Evolutionary conservation across 2,113 vertebrate genomes (phyloP), one percentile per base, ranked within the genome.

Genomic region (Oenanthe oenanthe): DNA sequence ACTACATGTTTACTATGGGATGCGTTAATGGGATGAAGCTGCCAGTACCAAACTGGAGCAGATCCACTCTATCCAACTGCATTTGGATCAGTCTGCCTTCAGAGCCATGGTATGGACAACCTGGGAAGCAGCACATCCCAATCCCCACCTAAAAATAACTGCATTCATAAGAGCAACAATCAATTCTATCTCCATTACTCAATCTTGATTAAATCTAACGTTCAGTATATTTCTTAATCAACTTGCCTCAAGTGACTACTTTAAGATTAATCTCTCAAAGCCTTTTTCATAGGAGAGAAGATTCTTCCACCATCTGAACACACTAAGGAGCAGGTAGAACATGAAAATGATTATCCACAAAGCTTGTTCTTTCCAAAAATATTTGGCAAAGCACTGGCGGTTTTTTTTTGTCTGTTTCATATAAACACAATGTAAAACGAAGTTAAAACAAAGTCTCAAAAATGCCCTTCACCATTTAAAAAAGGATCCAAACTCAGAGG

Each of bases 391-490:
- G 57, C 78, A 50, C 22, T 26, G 29, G 34, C n/a, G 48, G 6
- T 2, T 22, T 40, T 73, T 67, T 77, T 60, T n/a, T 12, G 43
- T 56, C 87, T 77, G 66, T 76, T 95, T 91, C 88, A 79, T 47
- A 91, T 56, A 76, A 91, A 89, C 62, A 76, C 1, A 1, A 74
- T 71, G 60, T 67, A 67, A 96, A 96, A 80, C 0, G 0, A 63
- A 82, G 25, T 71, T 88, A 42, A 89, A 95, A 80, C 47, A 24
- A 72, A 71, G 82, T 80, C 88, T 88, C 68, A 71, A 71, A 89
- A 94, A 95, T 32, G 81, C 85, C 91, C 74, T 91, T 92, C 84
- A 85, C 81, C 62, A 43, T 43, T 62, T 88, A 74, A 82, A 89
- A 51, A 89, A 58, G 2, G 20, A 89, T 89, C 48, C 31, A 57